Evolutionary conservation across 1,140 invertebrate genomes (phyloP).

Genomic region (Calycopis cecrops): DNA sequence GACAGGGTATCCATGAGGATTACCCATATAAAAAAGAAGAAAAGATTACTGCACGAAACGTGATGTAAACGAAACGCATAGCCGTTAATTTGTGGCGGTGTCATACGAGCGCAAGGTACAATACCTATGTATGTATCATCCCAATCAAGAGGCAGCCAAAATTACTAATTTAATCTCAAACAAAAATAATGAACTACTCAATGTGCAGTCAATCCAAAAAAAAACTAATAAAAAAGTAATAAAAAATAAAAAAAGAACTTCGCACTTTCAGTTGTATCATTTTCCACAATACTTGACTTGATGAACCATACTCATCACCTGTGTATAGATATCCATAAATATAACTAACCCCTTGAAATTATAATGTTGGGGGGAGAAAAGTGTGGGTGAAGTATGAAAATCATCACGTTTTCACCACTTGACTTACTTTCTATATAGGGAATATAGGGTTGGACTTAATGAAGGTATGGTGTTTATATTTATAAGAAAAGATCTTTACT

Average conservation of each 20-base stretch:
- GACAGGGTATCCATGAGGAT: too few relatives aligned
- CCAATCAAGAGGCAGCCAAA: too few relatives aligned
- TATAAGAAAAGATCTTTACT: slow-evolving; percentile 13
- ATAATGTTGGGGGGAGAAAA: slow-evolving; percentile 26
- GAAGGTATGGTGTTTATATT: slow-evolving; percentile 19
- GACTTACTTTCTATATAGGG: slow-evolving; percentile 19
- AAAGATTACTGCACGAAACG: too few relatives aligned
- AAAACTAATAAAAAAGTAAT: neutral
- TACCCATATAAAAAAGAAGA: too few relatives aligned
- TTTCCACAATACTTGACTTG: slow-evolving; percentile 37
- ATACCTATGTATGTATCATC: too few relatives aligned
- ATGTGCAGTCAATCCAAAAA: too few relatives aligned
- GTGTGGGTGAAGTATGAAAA: slow-evolving; percentile 34
- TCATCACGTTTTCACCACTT: slow-evolving; percentile 44
- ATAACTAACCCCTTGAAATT: neutral
- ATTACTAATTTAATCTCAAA: too few relatives aligned
- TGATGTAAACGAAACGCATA: too few relatives aligned
- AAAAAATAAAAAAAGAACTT: slow-evolving; percentile 21
- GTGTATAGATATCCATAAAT: slow-evolving; percentile 11
- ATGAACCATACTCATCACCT: slow-evolving; percentile 45
- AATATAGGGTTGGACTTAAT: slow-evolving; percentile 3
- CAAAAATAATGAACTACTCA: too few relatives aligned
- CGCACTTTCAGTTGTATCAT: slow-evolving; percentile 32
- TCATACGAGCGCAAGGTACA: too few relatives aligned
- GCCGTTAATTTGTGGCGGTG: too few relatives aligned